phyloP scores from a whole-genome alignment of 2,797 vertebrate genomes.

The Tolypeutes matacus region DNA sequence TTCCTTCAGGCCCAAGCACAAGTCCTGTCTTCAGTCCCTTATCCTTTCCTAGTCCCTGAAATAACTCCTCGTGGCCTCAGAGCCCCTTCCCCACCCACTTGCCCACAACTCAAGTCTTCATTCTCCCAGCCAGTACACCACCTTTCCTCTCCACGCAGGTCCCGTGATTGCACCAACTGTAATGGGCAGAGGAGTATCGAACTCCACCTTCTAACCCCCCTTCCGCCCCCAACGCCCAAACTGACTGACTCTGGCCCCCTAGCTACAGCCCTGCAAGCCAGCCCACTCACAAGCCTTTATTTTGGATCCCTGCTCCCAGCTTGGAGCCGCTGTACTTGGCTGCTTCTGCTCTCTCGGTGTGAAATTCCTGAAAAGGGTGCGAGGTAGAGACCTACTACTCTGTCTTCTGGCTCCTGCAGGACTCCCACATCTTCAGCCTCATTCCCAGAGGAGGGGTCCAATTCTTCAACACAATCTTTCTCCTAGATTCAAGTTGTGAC shows the following conservation, averaged over 20 bases:
- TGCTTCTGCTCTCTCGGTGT: constrained; percentile 33
- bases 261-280: neutral
- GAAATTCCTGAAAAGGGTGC: constrained; percentile 79
- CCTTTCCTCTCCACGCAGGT: neutral
- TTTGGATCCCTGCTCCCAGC: constrained; percentile 58
- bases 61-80: neutral
- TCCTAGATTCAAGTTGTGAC: neutral
- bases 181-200: neutral
- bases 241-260: neutral
- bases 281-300: constrained; percentile 26
- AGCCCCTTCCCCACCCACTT: neutral
- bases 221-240: neutral
- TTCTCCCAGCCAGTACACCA: neutral
- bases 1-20: neutral
- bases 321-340: constrained; percentile 65
- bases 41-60: neutral
- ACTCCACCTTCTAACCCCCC: neutral
- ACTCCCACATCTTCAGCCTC: constrained; percentile 14
- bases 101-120: neutral
- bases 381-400: constrained; percentile 3
- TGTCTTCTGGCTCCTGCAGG: neutral
- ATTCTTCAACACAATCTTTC: neutral
- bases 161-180: neutral
- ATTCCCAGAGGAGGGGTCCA: neutral
- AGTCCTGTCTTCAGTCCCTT: neutral